Evolutionary conservation across 2,888 invertebrate genomes (phyloP), one percentile per base, ranked within the genome.

Genomic region (Polymixis flavicincta): DNA sequence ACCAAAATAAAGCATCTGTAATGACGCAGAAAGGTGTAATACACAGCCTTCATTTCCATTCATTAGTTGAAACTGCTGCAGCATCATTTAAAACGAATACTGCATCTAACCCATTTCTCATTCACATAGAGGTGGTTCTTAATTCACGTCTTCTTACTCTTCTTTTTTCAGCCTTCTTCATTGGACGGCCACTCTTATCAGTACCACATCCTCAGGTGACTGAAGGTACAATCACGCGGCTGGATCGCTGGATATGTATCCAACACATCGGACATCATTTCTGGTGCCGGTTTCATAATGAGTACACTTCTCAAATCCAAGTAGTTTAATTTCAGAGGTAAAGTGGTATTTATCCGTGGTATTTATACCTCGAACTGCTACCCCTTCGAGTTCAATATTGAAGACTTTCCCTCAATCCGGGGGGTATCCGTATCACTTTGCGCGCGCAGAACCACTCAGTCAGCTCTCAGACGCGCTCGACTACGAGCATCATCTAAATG

Each of bases 41-140:
- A 17, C 11, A 32, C 17, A 52, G 66, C n/a, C n/a, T n/a, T 50
- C n/a, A n/a, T 66, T 52, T 32, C 3, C 17, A 66, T 66, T n/a
- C n/a, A 66, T 37, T n/a, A 19, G 32, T n/a, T 52, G 11, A 65
- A 66, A 52, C 66, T 17, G n/a, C 32, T 65, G n/a, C 32, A 42
- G 22, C 0, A 28, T 28, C 2, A 50, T 50, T 28, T 65, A 50
- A 22, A 65, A 65, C 9, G 28, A 50, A 32, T 50, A 50, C 22
- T 65, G 48, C 14, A 2, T 37, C 1, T 65, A 9, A 22, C 14
- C 14, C 14, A 48, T 65, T 32, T 50, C 17, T 17, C 14, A 1
- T 48, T 19, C 0, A 8, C 0, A 8, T 28, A 63, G 11, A 8
- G 13, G n/a, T 42, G n/a, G 17, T 9, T 52, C 22, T n/a, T 32